Base-by-base conservation (phyloP, 2,888 invertebrate genomes). In the Beris chalybata region DNA sequence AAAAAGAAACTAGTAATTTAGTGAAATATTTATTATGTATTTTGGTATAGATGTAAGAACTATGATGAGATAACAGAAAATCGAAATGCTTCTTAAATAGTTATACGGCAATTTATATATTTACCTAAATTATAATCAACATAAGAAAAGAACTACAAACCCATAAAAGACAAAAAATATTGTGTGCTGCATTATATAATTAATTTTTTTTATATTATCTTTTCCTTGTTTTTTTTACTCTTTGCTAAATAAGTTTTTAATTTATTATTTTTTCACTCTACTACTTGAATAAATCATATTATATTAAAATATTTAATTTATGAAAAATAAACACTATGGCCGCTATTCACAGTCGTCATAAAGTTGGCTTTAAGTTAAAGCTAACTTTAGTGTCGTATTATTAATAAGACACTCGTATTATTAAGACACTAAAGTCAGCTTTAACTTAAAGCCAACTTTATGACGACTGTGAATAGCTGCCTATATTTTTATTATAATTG, bases 51-150 rank as follows among this genome's bases (percentile, higher is more conserved):
- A 48, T 22, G 12, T 30, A 47, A 59, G 38, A 38, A 38, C 3
- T 38, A 38, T 38, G 38, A 38, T 38, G 38, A 38, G 38, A 30
- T 44, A 59, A 59, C 47, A 59, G 12, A 59, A 29, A 13, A 59
- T 48, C 53, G n/a, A 53, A 7, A 52, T 52, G 32, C 52, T 61
- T 61, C 61, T 61, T 61, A 61, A 61, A 61, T 61, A 61, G 61
- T 52, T 15, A 12, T 61, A 61, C 38, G 61, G 31, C 13, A 44
- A 58, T 12, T 12, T 29, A 58, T 45, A 44, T 38, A 50, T 32
- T 52, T 61, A 50, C 43, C 38, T 61, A 50, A 52, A 29, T 38
- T 56, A 56, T 56, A 56, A 38, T 38, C 15, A 38, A 56, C 15
- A 50, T 61, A 38, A 48, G 47, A 43, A 61, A 61, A 50, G 50